Evolutionary conservation across 2,113 vertebrate species (phyloP).

Genomic region (Phaetusa simplex): DNA sequence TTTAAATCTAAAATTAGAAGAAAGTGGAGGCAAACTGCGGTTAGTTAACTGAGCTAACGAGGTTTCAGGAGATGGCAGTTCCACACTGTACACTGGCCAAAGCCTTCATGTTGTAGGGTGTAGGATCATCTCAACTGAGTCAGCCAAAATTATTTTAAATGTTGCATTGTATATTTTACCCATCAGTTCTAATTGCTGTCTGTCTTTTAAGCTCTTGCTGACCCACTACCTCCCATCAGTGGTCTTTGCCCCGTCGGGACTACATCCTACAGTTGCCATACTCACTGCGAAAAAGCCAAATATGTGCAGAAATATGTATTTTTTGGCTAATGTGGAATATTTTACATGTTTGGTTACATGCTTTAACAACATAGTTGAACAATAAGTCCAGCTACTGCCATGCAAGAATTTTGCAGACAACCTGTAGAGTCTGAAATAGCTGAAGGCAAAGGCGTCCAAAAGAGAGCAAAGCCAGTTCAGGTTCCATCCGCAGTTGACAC

Average conservation of each 20-base stretch:
- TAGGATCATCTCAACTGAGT: not conserved
- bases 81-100: not conserved
- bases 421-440: not conserved
- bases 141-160: not conserved
- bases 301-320: not conserved
- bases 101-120: not conserved
- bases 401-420: not conserved
- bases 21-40: not conserved
- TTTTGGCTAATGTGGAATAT: not conserved
- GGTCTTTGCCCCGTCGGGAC: not conserved
- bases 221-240: fast-evolving
- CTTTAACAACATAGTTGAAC: not conserved
- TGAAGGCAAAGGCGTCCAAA: not conserved
- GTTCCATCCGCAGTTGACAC: not conserved
- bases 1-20: not conserved
- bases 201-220: not conserved
- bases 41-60: not conserved
- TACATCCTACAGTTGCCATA: not conserved
- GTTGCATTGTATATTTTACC: not conserved
- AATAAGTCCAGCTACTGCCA: not conserved
- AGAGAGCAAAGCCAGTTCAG: not conserved
- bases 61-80: not conserved
- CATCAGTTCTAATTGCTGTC: not conserved
- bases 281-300: not conserved
- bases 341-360: not conserved